Base-by-base conservation (phyloP, 2,797 vertebrate genomes). In the Phoxinus dragarum region DNA sequence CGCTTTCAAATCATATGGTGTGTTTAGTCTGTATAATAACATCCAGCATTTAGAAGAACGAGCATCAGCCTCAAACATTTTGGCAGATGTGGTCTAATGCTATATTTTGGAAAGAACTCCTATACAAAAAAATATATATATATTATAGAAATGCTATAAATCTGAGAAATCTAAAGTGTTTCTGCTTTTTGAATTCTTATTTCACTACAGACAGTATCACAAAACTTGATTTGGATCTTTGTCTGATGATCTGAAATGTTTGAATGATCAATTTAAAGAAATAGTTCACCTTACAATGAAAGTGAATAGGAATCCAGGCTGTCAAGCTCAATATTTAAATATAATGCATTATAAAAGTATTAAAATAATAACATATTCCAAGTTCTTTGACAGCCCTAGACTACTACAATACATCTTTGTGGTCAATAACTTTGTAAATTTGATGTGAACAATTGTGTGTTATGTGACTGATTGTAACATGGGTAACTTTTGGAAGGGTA, bases 1-100 rank as follows among this genome's bases (percentile, higher is more conserved):
- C 2, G 44, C 47, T 86, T 87, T 81, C 78, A 44, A 36, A 82
- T 78, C 36, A 69, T 76, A 86, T 67, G 74, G 56, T 68, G 86
- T 27, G 77, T 75, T 67, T 68, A 76, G 77, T 73, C 49, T 87
- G 66, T 87, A 54, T 44, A 36, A 56, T 72, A 81, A 81, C 52
- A 72, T 5, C 31, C 78, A 72, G 61, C 36, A 36, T 75, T 67
- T 34, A 67, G 17, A 68, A 47, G 71, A 36, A 12, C 34, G 61
- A 54, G 19, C 8, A 14, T 80, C n/a, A 68, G 14, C 12, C 67
- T 85, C 3, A 71, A 56, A 68, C 23, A 77, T 69, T 84, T 71
- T 78, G 19, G 64, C 79, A 82, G 75, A 64, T 82, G 54, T 47
- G 10, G 71, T 75, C 2, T 31, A 31, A 82, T 74, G 17, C 7